These are phyloP conservation scores for Muscicapa striata DNA, from an alignment of 2,797 vertebrate species.

Conservation along the genomic window DNA sequence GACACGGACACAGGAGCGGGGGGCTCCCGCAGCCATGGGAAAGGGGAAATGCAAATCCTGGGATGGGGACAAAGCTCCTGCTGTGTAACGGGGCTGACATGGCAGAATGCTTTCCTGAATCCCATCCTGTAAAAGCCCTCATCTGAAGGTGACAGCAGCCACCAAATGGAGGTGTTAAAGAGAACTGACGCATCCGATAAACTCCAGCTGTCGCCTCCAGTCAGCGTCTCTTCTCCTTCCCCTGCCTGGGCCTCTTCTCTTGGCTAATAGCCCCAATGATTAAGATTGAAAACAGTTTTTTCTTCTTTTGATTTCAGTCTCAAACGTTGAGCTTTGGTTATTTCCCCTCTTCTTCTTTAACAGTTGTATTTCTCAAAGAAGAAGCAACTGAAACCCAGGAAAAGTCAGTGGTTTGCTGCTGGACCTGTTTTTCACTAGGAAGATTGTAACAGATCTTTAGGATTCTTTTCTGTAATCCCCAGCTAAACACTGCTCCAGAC, in stretches of 20 bases:
- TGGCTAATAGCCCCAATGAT: slow-evolving; percentile 26
- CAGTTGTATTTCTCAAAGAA: not conserved
- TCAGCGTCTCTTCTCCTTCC: not conserved
- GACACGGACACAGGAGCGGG: fast-evolving
- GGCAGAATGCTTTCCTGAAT: not conserved
- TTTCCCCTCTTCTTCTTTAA: not conserved
- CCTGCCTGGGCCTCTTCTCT: not conserved
- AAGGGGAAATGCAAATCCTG: not conserved
- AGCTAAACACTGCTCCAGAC: not conserved
- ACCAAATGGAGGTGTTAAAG: slow-evolving; percentile 49
- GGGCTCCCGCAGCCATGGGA: fast-evolving
- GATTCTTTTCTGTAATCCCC: not conserved
- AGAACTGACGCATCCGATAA: slow-evolving; percentile 36
- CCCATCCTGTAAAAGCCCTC: not conserved
- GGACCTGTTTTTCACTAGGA: not conserved
- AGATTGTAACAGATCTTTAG: not conserved
- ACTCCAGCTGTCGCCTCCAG: slow-evolving; percentile 62
- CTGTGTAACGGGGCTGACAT: not conserved
- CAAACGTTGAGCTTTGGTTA: not conserved
- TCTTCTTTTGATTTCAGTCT: not conserved
- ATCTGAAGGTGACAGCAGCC: slow-evolving; percentile 59
- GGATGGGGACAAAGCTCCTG: not conserved
- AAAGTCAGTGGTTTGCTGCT: not conserved
- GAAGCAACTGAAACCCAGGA: not conserved
- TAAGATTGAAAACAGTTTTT: not conserved